Base-by-base conservation (phyloP, 2,113 vertebrate genomes). In the Alaudala cheleensis region DNA sequence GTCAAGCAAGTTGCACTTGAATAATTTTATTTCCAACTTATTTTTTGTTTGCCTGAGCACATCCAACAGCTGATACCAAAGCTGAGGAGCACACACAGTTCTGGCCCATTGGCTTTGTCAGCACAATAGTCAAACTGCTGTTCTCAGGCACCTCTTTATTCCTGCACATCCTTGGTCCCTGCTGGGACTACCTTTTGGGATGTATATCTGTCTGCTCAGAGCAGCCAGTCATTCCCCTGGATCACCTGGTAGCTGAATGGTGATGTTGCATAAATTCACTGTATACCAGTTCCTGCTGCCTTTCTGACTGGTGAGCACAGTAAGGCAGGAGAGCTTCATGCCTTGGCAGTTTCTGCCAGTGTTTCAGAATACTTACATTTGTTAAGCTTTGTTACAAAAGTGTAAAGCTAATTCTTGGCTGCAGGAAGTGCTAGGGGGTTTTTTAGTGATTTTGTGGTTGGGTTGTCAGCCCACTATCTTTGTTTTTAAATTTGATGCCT, bases 261-360 rank as follows among this genome's bases (percentile, higher is more conserved):
- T 69, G 50, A 37, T 1, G 2, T 8, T 42, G 34, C 12, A 22
- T 49, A 13, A 72, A 66, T 57, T 57, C 44, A 22, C 0, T 24
- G 13, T 25, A 5, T 4, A n/a, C 40, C 28, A 26, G 3, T 45
- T 72, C 26, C 20, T 0, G 0, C 34, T 83, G 67, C 71, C 0
- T 0, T 34, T 56, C 42, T 86, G 15, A 23, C 42, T 72, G 47
- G 4, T 53, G 19, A 49, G 28, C 44, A 16, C 49, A 25, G 58
- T 7, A 7, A 15, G 6, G 4, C 29, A 20, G 2, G 3, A 51
- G 42, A 50, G 17, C 15, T 49, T 73, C 34, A 18, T 73, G 56
- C n/a, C 47, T 61, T 29, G 66, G 28, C 56, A 47, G 17, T 33
- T 20, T 78, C 34, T 80, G 37, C 39, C 47, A 37, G 8, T 21